Evolutionary conservation across 2,797 vertebrate genomes (phyloP), one percentile per base, ranked within the genome.

Genomic region (Moxostoma hubbsi): DNA sequence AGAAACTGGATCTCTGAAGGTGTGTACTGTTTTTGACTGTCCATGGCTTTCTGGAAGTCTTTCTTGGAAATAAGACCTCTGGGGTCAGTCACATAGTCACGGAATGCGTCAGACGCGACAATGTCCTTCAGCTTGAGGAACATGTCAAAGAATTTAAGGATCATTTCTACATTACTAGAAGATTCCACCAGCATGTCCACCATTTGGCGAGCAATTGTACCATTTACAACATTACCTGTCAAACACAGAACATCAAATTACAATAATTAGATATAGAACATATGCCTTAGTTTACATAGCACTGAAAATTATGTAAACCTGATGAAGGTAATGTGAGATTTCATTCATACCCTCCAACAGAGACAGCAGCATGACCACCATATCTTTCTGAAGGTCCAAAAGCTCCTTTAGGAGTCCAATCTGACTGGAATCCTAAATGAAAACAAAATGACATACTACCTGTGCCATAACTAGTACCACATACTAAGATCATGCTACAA

Each of bases 101-200:
- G 93, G 91, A 98, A 99, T 58, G 98, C 97, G 7, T 98, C 97
- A 0, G 97, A 98, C 0, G 94, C 93, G 45, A 97, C 96, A 0
- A 99, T 98, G 91, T 99, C 98, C 81, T 98, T 96, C 77, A 99
- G 94, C 88, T 98, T 98, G 8, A 99, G 95, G 91, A 99, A 99
- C 96, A 97, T 98, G 92, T 98, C 97, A 0, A 99, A 99, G 92
- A 99, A 99, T 88, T 99, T 99, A 81, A 99, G 96, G 87, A 99
- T 99, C 95, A 99, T 98, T 90, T 98, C 97, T 68, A 99, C 97
- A 0, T 99, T 99, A 92, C 96, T 97, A 45, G 98, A 99, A 4
- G 97, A 98, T 71, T 99, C 98, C 50, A 99, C 98, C 68, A 99
- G 90, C 98, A 99, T 99, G 91, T 99, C 98, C 66, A 99, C 97